Base-by-base conservation (phyloP, 1,140 invertebrate genomes). In the Ceratosolen fusciceps region DNA sequence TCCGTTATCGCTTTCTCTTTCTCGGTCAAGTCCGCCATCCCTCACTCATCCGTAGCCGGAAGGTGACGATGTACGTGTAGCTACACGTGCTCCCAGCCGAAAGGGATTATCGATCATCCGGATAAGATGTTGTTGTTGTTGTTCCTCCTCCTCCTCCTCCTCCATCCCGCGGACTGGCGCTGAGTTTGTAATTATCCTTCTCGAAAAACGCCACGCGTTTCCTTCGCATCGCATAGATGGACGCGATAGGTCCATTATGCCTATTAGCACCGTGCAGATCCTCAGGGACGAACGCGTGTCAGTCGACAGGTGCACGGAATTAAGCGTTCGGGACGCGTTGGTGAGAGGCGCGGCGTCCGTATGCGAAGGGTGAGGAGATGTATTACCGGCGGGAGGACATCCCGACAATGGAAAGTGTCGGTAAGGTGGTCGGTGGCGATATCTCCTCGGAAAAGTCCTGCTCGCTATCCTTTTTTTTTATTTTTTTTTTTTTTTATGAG, bases 31-130 rank as follows among this genome's bases (percentile, higher is more conserved):
- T 68, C 34, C 39, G 24, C 9, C 34, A 12, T 29, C 9, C 39
- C 24, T 31, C 67, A 19, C 47, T 12, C 39, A 47, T 74, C 31
- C 72, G 21, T 43, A 47, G 24, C 24, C 62, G 52, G 24, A 39
- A 62, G 26, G 12, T 10, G 31, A 10, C 49, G 70, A 54, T 73
- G 3, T 31, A 2, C 31, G 58, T 62, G 31, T 72, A 65, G 37
- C 43, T 75, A 49, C 60, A 34, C 43, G 56, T 75, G 58, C 12
- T 67, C 39, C 5, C 7, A 2, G 9, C 8, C 2, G 21, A 2
- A 3, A 62, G 60, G 60, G 34, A 12, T n/a, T 65, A 65, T 37
- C 21, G 60, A 73, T 74, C 56, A 60, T 43, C n/a, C 52, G 54
- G 37, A 62, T 58, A 8, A 21, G 9, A 34, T 26, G 24, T 58